Evolutionary conservation across 2,888 invertebrate genomes (phyloP).

Genomic region (Drosophila testacea): DNA sequence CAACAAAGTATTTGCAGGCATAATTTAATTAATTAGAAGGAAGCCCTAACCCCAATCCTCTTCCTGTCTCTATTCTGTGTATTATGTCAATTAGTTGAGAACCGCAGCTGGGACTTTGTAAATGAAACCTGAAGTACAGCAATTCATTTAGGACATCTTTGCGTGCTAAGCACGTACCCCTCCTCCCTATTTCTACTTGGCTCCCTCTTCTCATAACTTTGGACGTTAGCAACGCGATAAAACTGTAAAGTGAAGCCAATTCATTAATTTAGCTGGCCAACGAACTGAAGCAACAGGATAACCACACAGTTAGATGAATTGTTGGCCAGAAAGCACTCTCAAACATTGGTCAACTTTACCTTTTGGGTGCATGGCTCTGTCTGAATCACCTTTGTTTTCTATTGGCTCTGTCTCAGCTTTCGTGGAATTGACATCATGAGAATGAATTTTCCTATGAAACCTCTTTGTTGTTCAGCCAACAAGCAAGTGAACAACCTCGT

Average conservation of each 20-base stretch:
- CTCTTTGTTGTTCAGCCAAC: constrained; percentile 37
- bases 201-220: not conserved
- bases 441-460: constrained; percentile 10
- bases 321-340: constrained; percentile 7
- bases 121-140: constrained; percentile 24
- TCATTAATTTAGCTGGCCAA: constrained; percentile 51
- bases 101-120: constrained; percentile 33
- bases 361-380: constrained; percentile 1
- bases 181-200: not conserved
- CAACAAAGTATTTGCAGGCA: constrained; percentile 41
- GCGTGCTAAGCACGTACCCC: constrained; percentile 21
- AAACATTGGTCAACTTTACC: constrained; percentile 7
- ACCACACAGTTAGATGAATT: constrained; percentile 49
- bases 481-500: constrained; percentile 51
- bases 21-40: constrained; percentile 62
- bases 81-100: constrained; percentile 54
- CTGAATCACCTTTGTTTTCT: constrained; percentile 24
- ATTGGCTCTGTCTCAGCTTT: constrained; percentile 4
- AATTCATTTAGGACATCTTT: constrained; percentile 35
- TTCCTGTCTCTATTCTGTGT: constrained; percentile 3
- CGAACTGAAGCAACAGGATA: constrained; percentile 44
- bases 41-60: constrained; percentile 11
- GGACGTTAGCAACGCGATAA: constrained; percentile 43
- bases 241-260: constrained; percentile 57
- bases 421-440: constrained; percentile 33